These are phyloP conservation scores for Corythucha ciliata DNA, from an alignment of 2,888 invertebrate genomes.

Conservation along the genomic window DNA sequence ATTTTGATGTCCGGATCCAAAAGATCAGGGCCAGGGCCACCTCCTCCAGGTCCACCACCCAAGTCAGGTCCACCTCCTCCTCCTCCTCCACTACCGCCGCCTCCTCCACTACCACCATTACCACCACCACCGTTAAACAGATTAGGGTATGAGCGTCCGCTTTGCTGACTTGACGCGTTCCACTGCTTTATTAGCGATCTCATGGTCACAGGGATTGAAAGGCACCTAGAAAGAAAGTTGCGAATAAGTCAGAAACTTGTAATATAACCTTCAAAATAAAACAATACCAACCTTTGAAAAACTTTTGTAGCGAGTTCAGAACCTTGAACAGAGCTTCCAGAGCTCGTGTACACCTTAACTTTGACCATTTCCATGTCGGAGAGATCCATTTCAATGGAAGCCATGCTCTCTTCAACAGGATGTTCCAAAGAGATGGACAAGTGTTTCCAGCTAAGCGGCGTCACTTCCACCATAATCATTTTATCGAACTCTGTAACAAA, in stretches of 20 bases:
- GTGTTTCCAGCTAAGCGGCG: constrained; percentile 79
- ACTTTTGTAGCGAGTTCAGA: constrained; percentile 55
- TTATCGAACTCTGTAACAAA: constrained; percentile 50
- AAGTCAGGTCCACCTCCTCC: constrained; percentile 15
- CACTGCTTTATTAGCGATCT: constrained; percentile 76
- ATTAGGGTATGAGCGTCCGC: constrained; percentile 43
- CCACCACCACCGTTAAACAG: constrained; percentile 41
- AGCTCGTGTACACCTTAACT: constrained; percentile 63
- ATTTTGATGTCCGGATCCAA: constrained; percentile 34
- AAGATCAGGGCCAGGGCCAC: constrained; percentile 31
- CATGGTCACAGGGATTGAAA: constrained; percentile 88
- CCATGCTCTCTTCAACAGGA: constrained; percentile 84
- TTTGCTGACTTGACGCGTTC: constrained; percentile 54
- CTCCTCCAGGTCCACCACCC: constrained; percentile 26
- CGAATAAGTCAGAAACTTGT: constrained; percentile 7
- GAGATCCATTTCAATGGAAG: constrained; percentile 82
- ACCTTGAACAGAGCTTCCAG: constrained; percentile 43
- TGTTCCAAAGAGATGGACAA: constrained; percentile 86
- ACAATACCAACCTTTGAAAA: constrained; percentile 55
- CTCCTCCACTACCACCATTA: constrained; percentile 35
- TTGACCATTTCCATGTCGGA: constrained; percentile 68
- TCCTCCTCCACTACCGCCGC: constrained; percentile 36
- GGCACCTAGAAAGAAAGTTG: constrained; percentile 47
- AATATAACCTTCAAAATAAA: neutral
- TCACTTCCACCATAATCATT: constrained; percentile 84